Conservation (phyloP, 1,140 invertebrate genomes). For the Propsilocerus akamusi region DNA sequence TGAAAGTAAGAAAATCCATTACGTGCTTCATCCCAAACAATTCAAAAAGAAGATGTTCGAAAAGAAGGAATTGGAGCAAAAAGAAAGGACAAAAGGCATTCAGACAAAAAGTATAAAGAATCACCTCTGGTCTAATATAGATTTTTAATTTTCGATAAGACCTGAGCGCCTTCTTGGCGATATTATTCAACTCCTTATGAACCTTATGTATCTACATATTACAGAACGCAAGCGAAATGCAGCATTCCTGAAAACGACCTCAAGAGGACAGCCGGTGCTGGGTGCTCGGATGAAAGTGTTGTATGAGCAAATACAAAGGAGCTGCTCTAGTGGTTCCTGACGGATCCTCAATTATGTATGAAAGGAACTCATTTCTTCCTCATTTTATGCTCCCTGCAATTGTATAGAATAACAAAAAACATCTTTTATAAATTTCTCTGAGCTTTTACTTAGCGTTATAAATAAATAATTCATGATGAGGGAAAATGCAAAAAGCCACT, state of each 20-base stretch:
- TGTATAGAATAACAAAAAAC: too few species aligned
- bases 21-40: neutral
- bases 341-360: too few species aligned
- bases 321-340: too few species aligned
- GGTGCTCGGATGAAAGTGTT: neutral
- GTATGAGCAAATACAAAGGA: neutral
- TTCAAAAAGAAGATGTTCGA: neutral
- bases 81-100: neutral
- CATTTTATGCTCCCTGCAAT: too few species aligned
- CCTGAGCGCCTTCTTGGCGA: neutral
- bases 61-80: neutral
- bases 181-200: neutral
- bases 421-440: too few species aligned
- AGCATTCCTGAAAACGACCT: neutral
- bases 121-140: too few species aligned
- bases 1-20: conserved; percentile 1
- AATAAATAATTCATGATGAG: too few species aligned
- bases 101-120: neutral
- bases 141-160: conserved; percentile 1
- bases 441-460: too few species aligned
- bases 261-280: neutral
- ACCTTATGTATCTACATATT: neutral
- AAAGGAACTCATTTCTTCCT: too few species aligned
- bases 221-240: neutral
- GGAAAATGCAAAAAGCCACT: too few species aligned